Evolutionary conservation across 2,113 vertebrate species (phyloP).

Genomic region (Cacatua alba): DNA sequence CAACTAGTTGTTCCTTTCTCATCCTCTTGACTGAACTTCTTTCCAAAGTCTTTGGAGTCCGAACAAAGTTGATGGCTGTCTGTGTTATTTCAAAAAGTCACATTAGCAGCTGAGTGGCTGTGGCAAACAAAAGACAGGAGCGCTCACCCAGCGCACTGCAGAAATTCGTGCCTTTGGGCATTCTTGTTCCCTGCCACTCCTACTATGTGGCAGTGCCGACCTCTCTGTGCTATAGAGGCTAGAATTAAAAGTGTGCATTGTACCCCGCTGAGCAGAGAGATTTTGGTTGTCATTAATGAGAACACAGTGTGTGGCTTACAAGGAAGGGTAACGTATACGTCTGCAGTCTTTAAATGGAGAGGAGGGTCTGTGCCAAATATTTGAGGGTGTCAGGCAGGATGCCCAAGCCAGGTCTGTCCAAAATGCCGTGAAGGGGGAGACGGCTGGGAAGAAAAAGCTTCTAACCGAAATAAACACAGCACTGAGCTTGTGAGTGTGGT

Average conservation of each 20-base stretch:
- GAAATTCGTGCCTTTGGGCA: neutral
- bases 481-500: neutral
- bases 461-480: neutral
- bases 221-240: neutral
- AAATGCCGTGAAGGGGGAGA: neutral
- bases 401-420: neutral
- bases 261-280: neutral
- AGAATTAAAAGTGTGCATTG: neutral
- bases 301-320: neutral
- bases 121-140: neutral
- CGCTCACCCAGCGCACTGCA: rapidly evolving
- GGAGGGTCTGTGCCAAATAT: neutral
- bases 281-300: neutral
- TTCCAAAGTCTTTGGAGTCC: neutral
- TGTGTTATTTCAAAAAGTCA: neutral
- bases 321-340: neutral
- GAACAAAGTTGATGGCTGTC: neutral
- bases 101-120: neutral
- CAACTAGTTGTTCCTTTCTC: neutral
- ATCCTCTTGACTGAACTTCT: neutral
- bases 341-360: neutral
- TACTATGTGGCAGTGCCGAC: neutral
- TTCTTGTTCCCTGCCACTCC: neutral
- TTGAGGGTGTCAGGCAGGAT: neutral
- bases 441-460: neutral